These are phyloP conservation scores for Agrotis puta DNA, from an alignment of 2,888 invertebrate species.

Conservation along the genomic window DNA sequence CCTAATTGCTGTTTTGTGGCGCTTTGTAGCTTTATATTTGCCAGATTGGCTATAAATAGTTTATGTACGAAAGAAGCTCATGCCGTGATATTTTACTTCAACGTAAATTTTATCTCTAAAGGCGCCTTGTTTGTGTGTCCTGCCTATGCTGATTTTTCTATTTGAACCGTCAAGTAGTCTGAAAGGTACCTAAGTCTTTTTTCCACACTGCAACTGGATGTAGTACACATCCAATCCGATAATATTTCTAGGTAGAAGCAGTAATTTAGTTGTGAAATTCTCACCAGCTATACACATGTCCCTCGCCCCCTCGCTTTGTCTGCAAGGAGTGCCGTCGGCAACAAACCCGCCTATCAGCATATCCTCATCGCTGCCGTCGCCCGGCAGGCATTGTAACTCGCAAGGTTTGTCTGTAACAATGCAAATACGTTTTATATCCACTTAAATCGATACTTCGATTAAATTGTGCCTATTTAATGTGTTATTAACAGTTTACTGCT, in stretches of 20 bases:
- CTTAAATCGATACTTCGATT: not conserved
- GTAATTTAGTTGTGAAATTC: constrained; percentile 32
- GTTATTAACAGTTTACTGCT: constrained; percentile 1
- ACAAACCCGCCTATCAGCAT: constrained; percentile 93
- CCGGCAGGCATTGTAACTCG: constrained; percentile 95
- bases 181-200: not conserved
- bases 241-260: not conserved
- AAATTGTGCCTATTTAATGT: not conserved
- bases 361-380: constrained; percentile 93
- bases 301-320: constrained; percentile 93
- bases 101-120: no score
- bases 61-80: not conserved
- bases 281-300: constrained; percentile 95
- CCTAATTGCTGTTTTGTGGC: constrained; percentile 55
- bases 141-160: not conserved
- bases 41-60: constrained; percentile 31
- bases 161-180: not conserved
- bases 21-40: constrained; percentile 36
- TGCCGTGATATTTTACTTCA: not conserved
- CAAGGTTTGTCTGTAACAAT: constrained; percentile 93
- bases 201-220: not conserved
- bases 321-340: constrained; percentile 96
- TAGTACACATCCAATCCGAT: not conserved
- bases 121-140: not conserved
- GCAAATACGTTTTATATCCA: not conserved